phyloP scores from a whole-genome alignment of 2,888 invertebrate species.

The Ophonus ardosiacus region DNA sequence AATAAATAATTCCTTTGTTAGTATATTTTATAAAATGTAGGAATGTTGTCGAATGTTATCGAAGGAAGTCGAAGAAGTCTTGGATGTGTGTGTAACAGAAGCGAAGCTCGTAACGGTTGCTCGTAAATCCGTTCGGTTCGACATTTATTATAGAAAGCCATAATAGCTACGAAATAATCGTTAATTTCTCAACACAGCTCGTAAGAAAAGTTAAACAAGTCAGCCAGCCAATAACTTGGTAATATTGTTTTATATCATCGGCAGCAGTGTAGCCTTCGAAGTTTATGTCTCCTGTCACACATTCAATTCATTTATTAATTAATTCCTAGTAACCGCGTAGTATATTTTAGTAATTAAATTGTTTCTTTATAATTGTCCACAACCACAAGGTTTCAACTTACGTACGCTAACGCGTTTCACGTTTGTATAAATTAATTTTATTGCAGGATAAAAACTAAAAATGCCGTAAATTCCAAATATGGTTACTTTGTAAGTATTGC shows the following conservation, averaged over 20 bases:
- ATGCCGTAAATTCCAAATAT: conserved; percentile 5
- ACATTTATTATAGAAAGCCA: conserved; percentile 72
- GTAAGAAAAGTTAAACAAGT: conserved; percentile 54
- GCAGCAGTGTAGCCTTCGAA: conserved; percentile 20
- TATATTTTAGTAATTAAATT: conserved; percentile 57
- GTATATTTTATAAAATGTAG: background rate
- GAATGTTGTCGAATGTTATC: background rate
- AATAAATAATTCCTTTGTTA: background rate
- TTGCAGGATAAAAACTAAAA: background rate
- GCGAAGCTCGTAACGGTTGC: conserved; percentile 66
- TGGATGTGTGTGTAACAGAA: conserved; percentile 29
- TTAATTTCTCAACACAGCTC: conserved; percentile 69
- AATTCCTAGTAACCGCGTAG: conserved; percentile 42
- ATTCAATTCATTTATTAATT: conserved; percentile 60
- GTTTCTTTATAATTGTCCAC: conserved; percentile 45
- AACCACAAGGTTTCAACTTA: conserved; percentile 56
- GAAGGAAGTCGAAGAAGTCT: conserved; percentile 19
- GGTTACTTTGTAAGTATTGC: background rate
- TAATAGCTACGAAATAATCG: conserved; percentile 71
- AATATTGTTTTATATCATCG: conserved; percentile 58
- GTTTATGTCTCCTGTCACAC: conserved; percentile 46
- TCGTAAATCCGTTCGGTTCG: conserved; percentile 71
- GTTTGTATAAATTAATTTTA: conserved; percentile 40
- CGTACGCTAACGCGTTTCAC: conserved; percentile 3
- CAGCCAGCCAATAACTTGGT: conserved; percentile 54